Evolutionary conservation across 2,797 vertebrate species (phyloP).

Genomic region (Eupleurogrammus muticus): DNA sequence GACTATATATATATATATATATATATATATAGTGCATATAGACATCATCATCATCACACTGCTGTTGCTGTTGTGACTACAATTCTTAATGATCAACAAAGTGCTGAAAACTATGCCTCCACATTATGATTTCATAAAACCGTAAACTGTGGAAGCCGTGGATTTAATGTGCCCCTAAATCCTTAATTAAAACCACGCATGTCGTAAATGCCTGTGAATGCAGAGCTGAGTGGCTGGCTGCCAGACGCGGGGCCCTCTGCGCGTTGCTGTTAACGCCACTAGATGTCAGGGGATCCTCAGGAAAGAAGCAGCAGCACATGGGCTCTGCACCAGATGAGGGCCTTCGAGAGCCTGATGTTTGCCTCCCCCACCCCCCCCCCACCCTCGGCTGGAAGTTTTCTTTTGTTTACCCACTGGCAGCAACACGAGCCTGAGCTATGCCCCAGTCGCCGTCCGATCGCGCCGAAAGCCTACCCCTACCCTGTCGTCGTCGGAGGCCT

Average conservation of each 20-base stretch:
- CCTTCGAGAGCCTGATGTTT: slow-evolving; percentile 23
- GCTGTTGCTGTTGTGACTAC: neutral
- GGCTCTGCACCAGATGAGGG: neutral
- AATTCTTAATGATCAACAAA: slow-evolving; percentile 15
- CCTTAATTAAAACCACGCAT: slow-evolving; percentile 47
- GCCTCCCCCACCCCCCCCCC: no score
- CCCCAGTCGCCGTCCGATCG: slow-evolving; percentile 37
- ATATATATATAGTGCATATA: neutral
- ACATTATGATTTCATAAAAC: slow-evolving; percentile 42
- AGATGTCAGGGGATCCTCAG: slow-evolving; percentile 66
- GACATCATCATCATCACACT: neutral
- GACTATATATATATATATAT: neutral
- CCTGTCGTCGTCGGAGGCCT: slow-evolving; percentile 19
- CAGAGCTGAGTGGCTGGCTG: neutral
- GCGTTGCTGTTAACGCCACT: slow-evolving; percentile 53
- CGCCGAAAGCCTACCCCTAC: slow-evolving; percentile 7
- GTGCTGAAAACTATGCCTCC: slow-evolving; percentile 17
- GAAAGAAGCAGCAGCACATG: neutral
- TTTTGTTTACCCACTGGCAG: slow-evolving; percentile 61
- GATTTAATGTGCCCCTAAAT: slow-evolving; percentile 38
- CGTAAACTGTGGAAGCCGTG: slow-evolving; percentile 31
- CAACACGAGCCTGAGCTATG: slow-evolving; percentile 33
- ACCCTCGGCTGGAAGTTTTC: slow-evolving; percentile 45
- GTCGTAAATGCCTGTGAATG: slow-evolving; percentile 14
- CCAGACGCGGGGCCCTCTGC: neutral